phyloP scores from a whole-genome alignment of 2,888 invertebrate species.

The Allophyes oxyacanthae region DNA sequence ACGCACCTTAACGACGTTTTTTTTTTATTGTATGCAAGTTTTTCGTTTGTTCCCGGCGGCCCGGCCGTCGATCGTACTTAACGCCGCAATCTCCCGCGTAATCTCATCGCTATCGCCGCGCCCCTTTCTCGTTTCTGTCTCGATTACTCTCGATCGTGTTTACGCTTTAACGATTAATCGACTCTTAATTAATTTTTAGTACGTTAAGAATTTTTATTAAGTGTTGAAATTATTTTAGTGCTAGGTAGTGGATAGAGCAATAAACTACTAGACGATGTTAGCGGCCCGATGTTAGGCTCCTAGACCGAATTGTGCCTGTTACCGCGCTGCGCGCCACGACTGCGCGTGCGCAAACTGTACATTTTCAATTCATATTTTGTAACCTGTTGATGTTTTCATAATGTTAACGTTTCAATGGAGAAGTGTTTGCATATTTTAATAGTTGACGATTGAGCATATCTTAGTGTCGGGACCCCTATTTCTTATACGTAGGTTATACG shows the following conservation, averaged over 20 bases:
- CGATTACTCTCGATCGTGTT: constrained; percentile 57
- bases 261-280: constrained; percentile 63
- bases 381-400: constrained; percentile 65
- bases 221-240: constrained; percentile 78
- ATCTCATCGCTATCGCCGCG: constrained; percentile 60
- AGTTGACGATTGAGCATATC: constrained; percentile 66
- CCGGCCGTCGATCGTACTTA: constrained; percentile 70
- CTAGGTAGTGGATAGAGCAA: constrained; percentile 81
- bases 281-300: constrained; percentile 68
- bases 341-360: constrained; percentile 52
- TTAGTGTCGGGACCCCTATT: constrained; percentile 67
- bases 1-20: constrained; percentile 55
- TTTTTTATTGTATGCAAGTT: constrained; percentile 58
- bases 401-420: constrained; percentile 58
- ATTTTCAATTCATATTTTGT: constrained; percentile 61
- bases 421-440: constrained; percentile 57
- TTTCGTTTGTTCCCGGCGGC: constrained; percentile 56
- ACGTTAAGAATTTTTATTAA: constrained; percentile 75
- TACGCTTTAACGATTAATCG: constrained; percentile 62
- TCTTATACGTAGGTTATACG: constrained; percentile 62
- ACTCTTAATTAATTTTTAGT: constrained; percentile 71
- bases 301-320: constrained; percentile 76
- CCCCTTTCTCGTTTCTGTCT: constrained; percentile 57
- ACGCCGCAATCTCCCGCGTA: constrained; percentile 64
- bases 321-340: constrained; percentile 58